Conservation (phyloP, 2,113 vertebrate genomes). For the Syrrhaptes paradoxus region DNA sequence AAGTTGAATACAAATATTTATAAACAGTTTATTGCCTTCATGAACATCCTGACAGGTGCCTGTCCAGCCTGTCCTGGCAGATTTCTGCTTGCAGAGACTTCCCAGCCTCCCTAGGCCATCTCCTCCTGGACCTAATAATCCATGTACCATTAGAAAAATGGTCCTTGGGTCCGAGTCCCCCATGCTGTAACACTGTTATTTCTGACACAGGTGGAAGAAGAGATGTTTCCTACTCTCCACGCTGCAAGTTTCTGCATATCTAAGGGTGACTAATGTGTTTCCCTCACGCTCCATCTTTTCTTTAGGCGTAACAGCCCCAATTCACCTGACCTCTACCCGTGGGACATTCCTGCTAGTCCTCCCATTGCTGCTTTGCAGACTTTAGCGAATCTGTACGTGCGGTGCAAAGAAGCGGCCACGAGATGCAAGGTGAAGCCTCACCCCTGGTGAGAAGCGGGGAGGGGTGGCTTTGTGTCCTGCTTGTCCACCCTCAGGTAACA, state of each 20-base stretch:
- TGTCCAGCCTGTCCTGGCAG: neutral
- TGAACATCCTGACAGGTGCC: neutral
- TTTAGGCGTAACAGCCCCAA: neutral
- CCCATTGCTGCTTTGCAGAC: neutral
- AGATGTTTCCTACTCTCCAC: neutral
- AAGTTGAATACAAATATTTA: neutral
- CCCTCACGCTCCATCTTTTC: neutral
- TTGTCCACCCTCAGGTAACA: neutral
- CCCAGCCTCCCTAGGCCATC: neutral
- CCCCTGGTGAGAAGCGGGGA: neutral
- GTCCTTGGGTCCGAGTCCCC: neutral
- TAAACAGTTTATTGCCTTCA: neutral
- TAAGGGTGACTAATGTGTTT: neutral
- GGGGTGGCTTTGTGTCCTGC: neutral
- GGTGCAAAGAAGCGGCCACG: neutral
- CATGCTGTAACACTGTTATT: neutral
- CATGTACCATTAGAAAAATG: neutral
- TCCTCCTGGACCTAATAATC: neutral
- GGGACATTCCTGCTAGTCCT: neutral
- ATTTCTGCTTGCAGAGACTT: neutral
- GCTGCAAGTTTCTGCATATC: neutral
- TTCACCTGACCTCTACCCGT: accelerated
- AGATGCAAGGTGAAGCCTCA: neutral
- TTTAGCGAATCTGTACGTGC: neutral
- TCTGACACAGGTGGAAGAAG: neutral